These are phyloP conservation scores for Holacanthus passer DNA, from an alignment of 2,113 vertebrate genomes.

Conservation along the genomic window DNA sequence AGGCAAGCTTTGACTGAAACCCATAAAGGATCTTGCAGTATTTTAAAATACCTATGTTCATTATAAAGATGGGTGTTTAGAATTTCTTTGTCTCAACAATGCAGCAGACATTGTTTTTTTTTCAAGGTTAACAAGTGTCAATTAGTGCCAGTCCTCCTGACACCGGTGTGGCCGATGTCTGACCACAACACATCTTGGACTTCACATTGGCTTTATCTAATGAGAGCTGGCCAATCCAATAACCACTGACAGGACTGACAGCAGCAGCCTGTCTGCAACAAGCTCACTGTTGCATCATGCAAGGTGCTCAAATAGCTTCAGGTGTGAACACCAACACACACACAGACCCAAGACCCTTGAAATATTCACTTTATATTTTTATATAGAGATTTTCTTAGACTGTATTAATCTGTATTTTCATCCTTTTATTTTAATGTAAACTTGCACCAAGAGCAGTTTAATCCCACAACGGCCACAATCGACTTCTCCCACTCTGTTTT, in stretches of 20 bases:
- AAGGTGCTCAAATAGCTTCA: neutral
- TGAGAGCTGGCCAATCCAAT: slow-evolving; percentile 9
- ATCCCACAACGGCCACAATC: too few relatives aligned
- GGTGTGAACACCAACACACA: slow-evolving; percentile 1
- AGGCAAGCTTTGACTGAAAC: neutral
- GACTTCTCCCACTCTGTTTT: neutral
- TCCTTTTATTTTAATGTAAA: neutral
- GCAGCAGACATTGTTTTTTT: neutral
- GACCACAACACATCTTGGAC: neutral
- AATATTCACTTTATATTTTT: too few relatives aligned
- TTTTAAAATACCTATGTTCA: neutral
- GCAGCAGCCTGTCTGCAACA: neutral
- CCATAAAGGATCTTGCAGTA: neutral
- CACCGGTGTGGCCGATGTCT: neutral
- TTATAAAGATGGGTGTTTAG: neutral
- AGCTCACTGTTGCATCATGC: slow-evolving; percentile 5
- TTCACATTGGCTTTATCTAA: slow-evolving; percentile 12
- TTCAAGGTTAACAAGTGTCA: neutral
- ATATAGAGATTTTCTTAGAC: too few relatives aligned
- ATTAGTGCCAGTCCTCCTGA: neutral
- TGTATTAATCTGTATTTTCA: neutral
- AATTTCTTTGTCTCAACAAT: neutral
- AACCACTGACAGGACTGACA: neutral
- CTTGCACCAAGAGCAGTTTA: neutral
- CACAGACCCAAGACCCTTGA: neutral